Evolutionary conservation across 2,797 vertebrate species (phyloP).

Genomic region (Loriculus beryllinus): DNA sequence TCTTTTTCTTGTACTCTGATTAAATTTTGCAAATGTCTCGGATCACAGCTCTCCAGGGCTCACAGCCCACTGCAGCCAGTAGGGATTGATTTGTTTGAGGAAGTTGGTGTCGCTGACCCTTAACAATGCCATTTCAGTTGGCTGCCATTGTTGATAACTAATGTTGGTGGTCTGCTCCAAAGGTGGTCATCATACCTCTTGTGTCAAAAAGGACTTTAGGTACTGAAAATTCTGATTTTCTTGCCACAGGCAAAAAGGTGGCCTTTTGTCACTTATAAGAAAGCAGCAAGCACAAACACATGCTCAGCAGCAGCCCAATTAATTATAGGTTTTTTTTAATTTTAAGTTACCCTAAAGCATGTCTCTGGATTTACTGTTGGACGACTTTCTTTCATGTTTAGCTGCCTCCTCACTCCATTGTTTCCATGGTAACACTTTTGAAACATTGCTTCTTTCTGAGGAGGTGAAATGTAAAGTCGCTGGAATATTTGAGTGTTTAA

Average conservation of each 20-base stretch:
- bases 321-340: conserved; percentile 47
- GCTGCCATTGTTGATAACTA: background rate
- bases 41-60: background rate
- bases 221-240: background rate
- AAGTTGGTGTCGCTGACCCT: background rate
- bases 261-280: background rate
- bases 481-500: conserved; percentile 67
- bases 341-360: conserved; percentile 48
- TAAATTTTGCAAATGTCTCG: background rate
- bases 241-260: background rate
- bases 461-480: conserved; percentile 73
- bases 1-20: background rate
- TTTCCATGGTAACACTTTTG: conserved; percentile 78
- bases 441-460: conserved; percentile 73
- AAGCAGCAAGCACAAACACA: background rate
- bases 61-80: background rate
- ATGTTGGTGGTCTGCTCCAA: background rate
- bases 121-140: background rate
- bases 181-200: background rate
- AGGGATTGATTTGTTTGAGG: background rate
- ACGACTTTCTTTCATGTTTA: conserved; percentile 69
- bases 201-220: background rate
- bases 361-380: conserved; percentile 65
- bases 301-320: conserved; percentile 18
- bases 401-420: conserved; percentile 67